These are phyloP conservation scores for Grus americana DNA, from an alignment of 2,113 vertebrate species.

Conservation along the genomic window DNA sequence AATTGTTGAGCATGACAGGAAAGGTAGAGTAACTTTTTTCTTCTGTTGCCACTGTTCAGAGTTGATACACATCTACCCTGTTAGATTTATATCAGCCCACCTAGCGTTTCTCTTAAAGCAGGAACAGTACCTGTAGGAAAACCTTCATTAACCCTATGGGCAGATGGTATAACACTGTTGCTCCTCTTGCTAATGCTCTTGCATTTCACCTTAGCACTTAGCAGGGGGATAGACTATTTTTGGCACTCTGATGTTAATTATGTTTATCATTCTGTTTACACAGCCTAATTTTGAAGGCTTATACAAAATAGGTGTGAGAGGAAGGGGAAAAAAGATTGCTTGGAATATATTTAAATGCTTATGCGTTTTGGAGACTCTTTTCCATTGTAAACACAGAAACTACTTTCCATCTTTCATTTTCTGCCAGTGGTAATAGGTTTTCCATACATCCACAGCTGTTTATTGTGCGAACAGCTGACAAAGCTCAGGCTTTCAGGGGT, in stretches of 20 bases:
- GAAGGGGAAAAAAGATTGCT: not conserved
- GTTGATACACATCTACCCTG: not conserved
- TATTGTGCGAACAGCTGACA: constrained; percentile 79
- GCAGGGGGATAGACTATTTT: not conserved
- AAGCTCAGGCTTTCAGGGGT: constrained; percentile 66
- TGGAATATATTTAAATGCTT: constrained; percentile 2
- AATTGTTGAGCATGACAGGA: not conserved
- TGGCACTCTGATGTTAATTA: not conserved
- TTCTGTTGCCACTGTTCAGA: not conserved
- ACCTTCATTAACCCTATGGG: not conserved
- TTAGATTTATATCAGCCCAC: not conserved
- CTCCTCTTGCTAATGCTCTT: not conserved
- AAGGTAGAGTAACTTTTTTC: not conserved
- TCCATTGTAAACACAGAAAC: constrained; percentile 33
- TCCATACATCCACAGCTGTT: constrained; percentile 71
- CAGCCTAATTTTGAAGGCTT: constrained; percentile 8
- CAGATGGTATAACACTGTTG: not conserved
- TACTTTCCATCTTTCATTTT: constrained; percentile 24
- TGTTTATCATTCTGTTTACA: not conserved
- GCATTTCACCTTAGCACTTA: not conserved
- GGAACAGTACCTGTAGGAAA: not conserved
- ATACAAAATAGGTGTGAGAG: not conserved
- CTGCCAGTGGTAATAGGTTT: constrained; percentile 54
- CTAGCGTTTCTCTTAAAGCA: not conserved
- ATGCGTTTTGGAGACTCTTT: constrained; percentile 17